These are phyloP conservation scores for Synanthedon formicaeformis DNA, from an alignment of 2,888 invertebrate genomes.

Conservation along the genomic window DNA sequence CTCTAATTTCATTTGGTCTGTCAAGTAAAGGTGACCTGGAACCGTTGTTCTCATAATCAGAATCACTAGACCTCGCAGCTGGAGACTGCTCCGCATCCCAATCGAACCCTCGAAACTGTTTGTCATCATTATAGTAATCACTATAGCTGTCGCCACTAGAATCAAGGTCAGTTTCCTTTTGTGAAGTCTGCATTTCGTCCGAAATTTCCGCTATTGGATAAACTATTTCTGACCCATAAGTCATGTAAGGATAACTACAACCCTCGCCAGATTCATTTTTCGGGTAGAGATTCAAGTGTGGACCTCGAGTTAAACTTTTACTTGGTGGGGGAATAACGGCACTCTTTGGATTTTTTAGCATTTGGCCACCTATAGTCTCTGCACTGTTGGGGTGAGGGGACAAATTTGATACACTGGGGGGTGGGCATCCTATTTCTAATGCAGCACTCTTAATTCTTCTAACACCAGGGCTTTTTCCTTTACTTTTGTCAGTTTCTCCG, in stretches of 20 bases:
- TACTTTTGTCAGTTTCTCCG: constrained; percentile 48
- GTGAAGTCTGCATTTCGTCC: constrained; percentile 80
- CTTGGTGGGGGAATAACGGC: constrained; percentile 77
- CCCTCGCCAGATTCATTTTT: constrained; percentile 76
- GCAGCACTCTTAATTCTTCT: constrained; percentile 79
- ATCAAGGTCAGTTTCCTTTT: constrained; percentile 73
- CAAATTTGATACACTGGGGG: constrained; percentile 76
- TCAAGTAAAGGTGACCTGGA: constrained; percentile 78
- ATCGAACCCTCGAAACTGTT: constrained; percentile 64
- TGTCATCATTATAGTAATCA: constrained; percentile 71
- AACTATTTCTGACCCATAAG: constrained; percentile 80
- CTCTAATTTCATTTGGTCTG: constrained; percentile 51
- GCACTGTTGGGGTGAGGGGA: constrained; percentile 86
- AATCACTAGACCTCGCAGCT: constrained; percentile 69
- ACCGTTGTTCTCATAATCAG: constrained; percentile 76
- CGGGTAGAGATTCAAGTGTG: constrained; percentile 77
- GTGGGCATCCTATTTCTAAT: constrained; percentile 77
- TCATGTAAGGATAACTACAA: constrained; percentile 78
- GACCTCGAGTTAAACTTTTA: constrained; percentile 76
- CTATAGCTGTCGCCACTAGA: constrained; percentile 73
- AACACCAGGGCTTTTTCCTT: constrained; percentile 73
- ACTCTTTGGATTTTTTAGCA: constrained; percentile 75
- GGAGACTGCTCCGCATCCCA: constrained; percentile 63
- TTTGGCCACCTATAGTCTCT: constrained; percentile 79
- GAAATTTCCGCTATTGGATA: constrained; percentile 89